These are phyloP conservation scores for Asobara japonica DNA, from an alignment of 1,140 invertebrate species.

Conservation along the genomic window DNA sequence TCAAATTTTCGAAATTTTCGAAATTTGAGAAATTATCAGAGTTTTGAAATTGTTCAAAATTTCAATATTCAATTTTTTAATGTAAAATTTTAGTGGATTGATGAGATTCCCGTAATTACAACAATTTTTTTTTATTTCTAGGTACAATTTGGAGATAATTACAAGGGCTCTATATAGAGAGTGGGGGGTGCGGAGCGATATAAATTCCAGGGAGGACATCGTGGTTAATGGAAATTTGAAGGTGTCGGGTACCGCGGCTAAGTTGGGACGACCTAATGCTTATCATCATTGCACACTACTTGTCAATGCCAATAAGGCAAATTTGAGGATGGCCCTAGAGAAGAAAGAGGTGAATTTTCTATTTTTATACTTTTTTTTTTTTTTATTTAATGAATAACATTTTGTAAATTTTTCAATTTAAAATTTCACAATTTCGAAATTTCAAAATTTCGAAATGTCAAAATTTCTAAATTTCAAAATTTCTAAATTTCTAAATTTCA, in stretches of 20 bases:
- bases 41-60: too few relatives aligned
- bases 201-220: constrained; percentile 86
- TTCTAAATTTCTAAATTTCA: too few relatives aligned
- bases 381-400: constrained; percentile 27
- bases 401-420: too few relatives aligned
- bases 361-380: constrained; percentile 23
- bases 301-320: constrained; percentile 81
- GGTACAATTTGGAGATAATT: constrained; percentile 86
- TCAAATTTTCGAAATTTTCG: too few relatives aligned
- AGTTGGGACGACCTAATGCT: constrained; percentile 82
- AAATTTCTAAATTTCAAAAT: too few relatives aligned
- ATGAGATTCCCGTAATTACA: too few relatives aligned
- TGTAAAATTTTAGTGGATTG: too few relatives aligned
- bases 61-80: too few relatives aligned
- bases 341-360: constrained; percentile 70
- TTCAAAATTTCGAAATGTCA: too few relatives aligned
- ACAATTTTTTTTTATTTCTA: too few relatives aligned
- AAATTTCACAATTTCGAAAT: too few relatives aligned
- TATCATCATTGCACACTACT: constrained; percentile 97
- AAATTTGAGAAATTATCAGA: too few relatives aligned
- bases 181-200: constrained; percentile 79
- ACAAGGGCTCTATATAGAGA: constrained; percentile 80
- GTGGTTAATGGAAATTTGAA: constrained; percentile 83
- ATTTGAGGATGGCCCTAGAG: constrained; percentile 73
- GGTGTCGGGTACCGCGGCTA: constrained; percentile 93